phyloP scores from a whole-genome alignment of 2,888 invertebrate species.

The Apoda limacodes region DNA sequence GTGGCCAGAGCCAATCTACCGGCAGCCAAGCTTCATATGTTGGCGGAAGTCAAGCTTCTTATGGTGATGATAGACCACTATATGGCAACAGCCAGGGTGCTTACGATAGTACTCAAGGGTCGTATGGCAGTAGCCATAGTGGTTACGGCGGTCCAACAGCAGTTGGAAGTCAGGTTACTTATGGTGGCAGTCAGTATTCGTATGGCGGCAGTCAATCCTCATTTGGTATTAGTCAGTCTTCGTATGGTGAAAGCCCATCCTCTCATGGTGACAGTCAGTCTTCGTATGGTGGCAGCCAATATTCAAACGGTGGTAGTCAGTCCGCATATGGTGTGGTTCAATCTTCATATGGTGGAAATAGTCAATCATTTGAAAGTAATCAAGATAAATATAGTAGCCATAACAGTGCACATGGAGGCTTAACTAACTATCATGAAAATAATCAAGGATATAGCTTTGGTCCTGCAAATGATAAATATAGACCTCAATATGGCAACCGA shows the following conservation, averaged over 20 bases:
- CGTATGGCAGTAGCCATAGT: slow-evolving; percentile 9
- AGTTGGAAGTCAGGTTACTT: slow-evolving; percentile 11
- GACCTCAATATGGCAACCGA: too few species aligned
- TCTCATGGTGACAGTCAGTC: slow-evolving; percentile 19
- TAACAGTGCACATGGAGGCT: slow-evolving; percentile 17
- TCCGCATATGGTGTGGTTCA: slow-evolving; percentile 16
- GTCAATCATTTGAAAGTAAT: slow-evolving; percentile 9
- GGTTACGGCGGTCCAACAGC: slow-evolving; percentile 1
- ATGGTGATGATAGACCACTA: slow-evolving; percentile 7
- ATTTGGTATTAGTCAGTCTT: slow-evolving; percentile 5
- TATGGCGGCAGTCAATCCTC: slow-evolving; percentile 13
- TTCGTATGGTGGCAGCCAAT: slow-evolving; percentile 12
- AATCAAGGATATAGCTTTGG: not conserved
- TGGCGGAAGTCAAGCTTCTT: not conserved
- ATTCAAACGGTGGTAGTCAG: slow-evolving; percentile 13
- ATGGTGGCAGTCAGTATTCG: slow-evolving; percentile 18
- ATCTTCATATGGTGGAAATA: slow-evolving; percentile 14
- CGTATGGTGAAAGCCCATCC: slow-evolving; percentile 17
- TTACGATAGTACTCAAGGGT: slow-evolving; percentile 13
- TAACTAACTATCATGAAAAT: not conserved
- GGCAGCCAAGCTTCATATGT: not conserved
- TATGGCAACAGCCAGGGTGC: slow-evolving; percentile 13
- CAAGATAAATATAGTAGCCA: slow-evolving; percentile 19
- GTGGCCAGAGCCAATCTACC: not conserved
- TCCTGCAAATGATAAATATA: too few species aligned